These are phyloP conservation scores for Sterrhoptilus dennistouni DNA, from an alignment of 2,113 vertebrate genomes.

Conservation along the genomic window DNA sequence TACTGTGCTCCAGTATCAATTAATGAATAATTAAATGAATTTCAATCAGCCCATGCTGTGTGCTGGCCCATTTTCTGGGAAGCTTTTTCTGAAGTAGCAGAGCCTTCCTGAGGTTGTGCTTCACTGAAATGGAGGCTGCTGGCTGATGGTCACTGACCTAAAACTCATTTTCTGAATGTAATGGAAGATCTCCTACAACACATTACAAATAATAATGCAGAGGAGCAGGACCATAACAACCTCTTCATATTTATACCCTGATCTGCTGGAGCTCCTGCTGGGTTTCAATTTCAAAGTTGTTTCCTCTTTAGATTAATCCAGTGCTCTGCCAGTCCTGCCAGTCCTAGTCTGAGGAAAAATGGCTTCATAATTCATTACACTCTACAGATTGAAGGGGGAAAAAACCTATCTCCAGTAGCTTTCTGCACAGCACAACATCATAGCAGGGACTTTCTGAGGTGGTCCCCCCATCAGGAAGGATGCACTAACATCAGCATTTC, in stretches of 20 bases:
- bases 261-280: neutral
- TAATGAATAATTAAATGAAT: slow-evolving; percentile 15
- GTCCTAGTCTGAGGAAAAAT: neutral
- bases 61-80: slow-evolving; percentile 6
- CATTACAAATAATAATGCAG: neutral
- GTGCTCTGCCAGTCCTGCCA: neutral
- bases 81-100: neutral
- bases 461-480: neutral
- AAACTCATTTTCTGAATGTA: neutral
- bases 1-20: neutral
- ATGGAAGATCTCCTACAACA: neutral
- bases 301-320: neutral
- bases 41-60: neutral
- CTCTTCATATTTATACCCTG: neutral
- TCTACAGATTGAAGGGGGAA: neutral
- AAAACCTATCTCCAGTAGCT: neutral
- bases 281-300: neutral
- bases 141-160: neutral
- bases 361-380: neutral
- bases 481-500: neutral
- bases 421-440: neutral
- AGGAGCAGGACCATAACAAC: neutral
- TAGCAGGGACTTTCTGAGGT: neutral
- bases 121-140: neutral
- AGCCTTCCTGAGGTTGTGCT: neutral